These are phyloP conservation scores for Hydrotaea cyrtoneurina DNA, from an alignment of 2,888 invertebrate genomes.

Conservation along the genomic window DNA sequence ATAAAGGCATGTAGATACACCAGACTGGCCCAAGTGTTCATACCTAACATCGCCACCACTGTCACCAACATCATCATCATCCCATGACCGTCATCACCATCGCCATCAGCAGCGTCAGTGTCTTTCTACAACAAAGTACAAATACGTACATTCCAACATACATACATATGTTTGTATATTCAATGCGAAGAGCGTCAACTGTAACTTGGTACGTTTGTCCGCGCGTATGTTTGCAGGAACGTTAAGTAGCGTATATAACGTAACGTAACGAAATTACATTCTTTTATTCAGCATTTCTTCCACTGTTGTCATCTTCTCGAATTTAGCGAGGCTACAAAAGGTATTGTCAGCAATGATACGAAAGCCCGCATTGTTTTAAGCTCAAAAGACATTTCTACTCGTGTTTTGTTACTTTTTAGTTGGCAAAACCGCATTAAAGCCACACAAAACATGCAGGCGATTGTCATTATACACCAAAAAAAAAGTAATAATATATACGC, in stretches of 20 bases:
- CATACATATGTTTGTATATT: too few species aligned
- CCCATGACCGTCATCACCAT: slow-evolving; percentile 25
- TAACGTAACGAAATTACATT: slow-evolving; percentile 20
- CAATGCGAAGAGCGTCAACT: slow-evolving; percentile 10
- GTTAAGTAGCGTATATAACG: neutral
- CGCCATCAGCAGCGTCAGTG: slow-evolving; percentile 5
- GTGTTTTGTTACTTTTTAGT: slow-evolving; percentile 27
- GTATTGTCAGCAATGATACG: slow-evolving; percentile 32
- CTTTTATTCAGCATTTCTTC: neutral
- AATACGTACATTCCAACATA: too few species aligned
- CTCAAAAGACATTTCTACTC: slow-evolving; percentile 11
- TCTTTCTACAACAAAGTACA: neutral
- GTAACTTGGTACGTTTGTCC: neutral
- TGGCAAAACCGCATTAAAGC: slow-evolving; percentile 34
- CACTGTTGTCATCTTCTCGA: slow-evolving; percentile 12
- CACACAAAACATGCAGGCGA: slow-evolving; percentile 18
- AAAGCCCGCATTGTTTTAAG: slow-evolving; percentile 29
- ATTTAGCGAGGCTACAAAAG: slow-evolving; percentile 20
- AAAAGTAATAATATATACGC: neutral
- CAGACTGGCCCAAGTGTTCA: slow-evolving; percentile 20
- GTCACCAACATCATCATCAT: neutral
- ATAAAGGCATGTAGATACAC: slow-evolving; percentile 15
- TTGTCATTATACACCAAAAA: neutral
- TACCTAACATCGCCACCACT: neutral
- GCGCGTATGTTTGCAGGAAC: neutral